A percentile compares a stretch with the other conserved stretches of the same genome.
Conservation (phyloP, 92 coral and sea anemone species). For the Pocillopora meandrina region DNA sequence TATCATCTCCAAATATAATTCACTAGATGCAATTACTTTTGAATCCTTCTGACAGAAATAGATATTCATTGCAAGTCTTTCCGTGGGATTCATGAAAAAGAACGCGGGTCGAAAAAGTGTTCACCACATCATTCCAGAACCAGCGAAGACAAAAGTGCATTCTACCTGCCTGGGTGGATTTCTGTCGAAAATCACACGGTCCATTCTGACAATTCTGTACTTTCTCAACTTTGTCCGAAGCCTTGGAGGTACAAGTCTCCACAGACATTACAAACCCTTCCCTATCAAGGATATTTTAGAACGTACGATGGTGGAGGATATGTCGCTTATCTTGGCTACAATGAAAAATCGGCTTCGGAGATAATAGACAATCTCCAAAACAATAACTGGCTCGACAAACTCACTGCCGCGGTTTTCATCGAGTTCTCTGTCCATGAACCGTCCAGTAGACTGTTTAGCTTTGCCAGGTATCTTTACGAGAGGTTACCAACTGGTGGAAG, state of each 20-base stretch:
- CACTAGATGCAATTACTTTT: no score
- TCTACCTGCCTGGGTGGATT: conserved; percentile 67
- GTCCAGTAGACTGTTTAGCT: conserved; percentile 68
- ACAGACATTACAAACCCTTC: conserved; percentile 42
- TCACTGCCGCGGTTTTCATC: conserved; percentile 67
- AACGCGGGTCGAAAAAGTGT: conserved; percentile 31
- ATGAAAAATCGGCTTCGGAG: conserved; percentile 53
- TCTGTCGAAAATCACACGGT: conserved; percentile 36
- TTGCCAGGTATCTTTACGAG: conserved; percentile 64
- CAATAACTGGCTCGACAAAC: conserved; percentile 68
- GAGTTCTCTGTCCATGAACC: conserved; percentile 79
- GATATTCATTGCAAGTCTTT: no score
- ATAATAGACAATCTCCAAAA: conserved; percentile 48
- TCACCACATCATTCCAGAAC: conserved; percentile 45
- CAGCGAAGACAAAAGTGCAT: conserved; percentile 59
- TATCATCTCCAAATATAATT: no score
- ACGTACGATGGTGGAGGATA: conserved; percentile 81
- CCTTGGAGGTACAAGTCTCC: conserved; percentile 76
- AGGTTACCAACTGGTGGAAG: conserved; percentile 56
- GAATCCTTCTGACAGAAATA: background rate
- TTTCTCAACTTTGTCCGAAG: conserved; percentile 55
- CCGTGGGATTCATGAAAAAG: background rate
- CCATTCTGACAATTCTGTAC: background rate
- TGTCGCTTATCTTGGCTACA: conserved; percentile 82
- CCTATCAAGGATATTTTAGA: conserved; percentile 30